Evolutionary conservation across 2,888 invertebrate genomes (phyloP).

Genomic region (Anagyrus pseudococci): DNA sequence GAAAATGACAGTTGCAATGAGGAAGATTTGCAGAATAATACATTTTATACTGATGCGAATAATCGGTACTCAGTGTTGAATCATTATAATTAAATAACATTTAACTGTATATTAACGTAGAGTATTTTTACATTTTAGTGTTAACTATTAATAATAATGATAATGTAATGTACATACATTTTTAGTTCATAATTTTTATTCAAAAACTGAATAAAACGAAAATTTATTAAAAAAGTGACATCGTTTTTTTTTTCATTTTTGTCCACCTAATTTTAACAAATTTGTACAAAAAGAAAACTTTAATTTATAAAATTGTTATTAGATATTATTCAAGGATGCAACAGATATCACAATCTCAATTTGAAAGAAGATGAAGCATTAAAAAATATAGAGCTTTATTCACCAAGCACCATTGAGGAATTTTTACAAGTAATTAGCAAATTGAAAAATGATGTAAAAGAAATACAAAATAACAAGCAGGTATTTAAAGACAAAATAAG

Average conservation of each 20-base stretch:
- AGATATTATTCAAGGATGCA: conserved; percentile 45
- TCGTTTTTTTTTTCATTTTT: conserved; percentile 10
- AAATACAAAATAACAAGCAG: conserved; percentile 49
- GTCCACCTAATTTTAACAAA: background rate
- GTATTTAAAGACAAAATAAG: conserved; percentile 39
- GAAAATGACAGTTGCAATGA: conserved; percentile 35
- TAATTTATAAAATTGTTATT: conserved; percentile 9
- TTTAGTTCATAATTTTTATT: background rate
- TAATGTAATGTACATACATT: no score
- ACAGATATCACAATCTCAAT: conserved; percentile 38
- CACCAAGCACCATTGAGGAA: conserved; percentile 55
- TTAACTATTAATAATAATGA: no score
- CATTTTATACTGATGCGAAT: conserved; percentile 42
- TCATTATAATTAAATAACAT: background rate
- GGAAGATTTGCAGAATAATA: conserved; percentile 5
- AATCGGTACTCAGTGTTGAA: conserved; percentile 42
- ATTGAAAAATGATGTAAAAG: conserved; percentile 45
- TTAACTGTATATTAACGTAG: no score
- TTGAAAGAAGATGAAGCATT: conserved; percentile 41
- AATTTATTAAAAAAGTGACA: conserved; percentile 5
- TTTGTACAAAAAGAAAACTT: conserved; percentile 1
- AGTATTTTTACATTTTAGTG: no score
- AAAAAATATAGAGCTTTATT: conserved; percentile 44
- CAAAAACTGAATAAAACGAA: background rate
- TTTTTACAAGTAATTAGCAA: conserved; percentile 57